Conservation (phyloP, 2,888 invertebrate genomes). For the Tenthredo amoena region DNA sequence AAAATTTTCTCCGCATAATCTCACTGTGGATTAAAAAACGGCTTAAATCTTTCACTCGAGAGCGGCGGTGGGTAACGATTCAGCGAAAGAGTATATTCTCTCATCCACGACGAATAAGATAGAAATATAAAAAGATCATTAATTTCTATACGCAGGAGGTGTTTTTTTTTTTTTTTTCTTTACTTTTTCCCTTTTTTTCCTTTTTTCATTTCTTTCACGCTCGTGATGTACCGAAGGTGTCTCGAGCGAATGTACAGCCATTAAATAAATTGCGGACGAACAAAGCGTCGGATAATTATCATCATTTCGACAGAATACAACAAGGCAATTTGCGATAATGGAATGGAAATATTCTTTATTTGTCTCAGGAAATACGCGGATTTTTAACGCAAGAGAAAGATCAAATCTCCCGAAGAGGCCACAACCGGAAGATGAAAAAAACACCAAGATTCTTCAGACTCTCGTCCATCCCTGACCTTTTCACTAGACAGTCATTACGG, state of each 20-base stretch:
- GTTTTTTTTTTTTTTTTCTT: background rate
- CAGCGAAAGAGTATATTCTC: background rate
- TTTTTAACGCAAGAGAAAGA: background rate
- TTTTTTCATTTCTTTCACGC: background rate
- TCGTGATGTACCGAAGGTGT: background rate
- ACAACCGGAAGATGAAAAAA: background rate
- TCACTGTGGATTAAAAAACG: background rate
- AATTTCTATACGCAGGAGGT: conserved; percentile 6
- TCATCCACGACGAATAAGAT: background rate
- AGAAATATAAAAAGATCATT: conserved; percentile 15
- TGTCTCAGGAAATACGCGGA: background rate
- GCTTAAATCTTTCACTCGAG: background rate
- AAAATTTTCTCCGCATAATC: background rate
- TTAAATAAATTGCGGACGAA: conserved; percentile 18
- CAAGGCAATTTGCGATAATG: conserved; percentile 45
- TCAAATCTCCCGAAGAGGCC: background rate
- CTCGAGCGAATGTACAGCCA: conserved; percentile 12
- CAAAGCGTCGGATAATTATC: conserved; percentile 27
- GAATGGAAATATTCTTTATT: conserved; percentile 35
- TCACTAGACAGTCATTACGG: conserved; percentile 56
- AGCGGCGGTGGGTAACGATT: background rate
- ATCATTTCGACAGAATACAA: conserved; percentile 23
- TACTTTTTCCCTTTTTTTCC: background rate
- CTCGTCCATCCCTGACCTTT: conserved; percentile 55
- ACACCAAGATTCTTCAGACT: conserved; percentile 55